Percentiles rank a stretch among this genome's conserved stretches.
Conservation (phyloP, 2,113 vertebrate genomes). For the Hystrix brachyura region DNA sequence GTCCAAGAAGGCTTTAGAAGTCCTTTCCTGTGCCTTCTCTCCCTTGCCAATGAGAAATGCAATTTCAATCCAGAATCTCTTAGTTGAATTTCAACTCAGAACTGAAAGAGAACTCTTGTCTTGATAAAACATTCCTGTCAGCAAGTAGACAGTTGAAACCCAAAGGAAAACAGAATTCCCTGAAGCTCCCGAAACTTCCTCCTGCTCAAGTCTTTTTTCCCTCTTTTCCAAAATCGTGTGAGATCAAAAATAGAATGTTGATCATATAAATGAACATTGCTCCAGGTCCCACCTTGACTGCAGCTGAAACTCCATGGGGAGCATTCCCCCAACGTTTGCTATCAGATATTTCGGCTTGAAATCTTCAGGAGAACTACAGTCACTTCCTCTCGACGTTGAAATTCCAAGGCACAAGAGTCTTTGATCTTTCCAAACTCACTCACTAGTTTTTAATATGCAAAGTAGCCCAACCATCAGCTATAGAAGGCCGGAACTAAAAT, state of each 20-base stretch:
- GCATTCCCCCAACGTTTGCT: neutral
- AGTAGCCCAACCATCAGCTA: slow-evolving; percentile 21
- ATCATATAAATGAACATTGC: slow-evolving; percentile 16
- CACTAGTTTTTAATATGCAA: slow-evolving; percentile 28
- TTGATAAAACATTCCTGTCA: slow-evolving; percentile 81
- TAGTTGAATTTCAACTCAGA: slow-evolving; percentile 67
- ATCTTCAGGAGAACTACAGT: slow-evolving; percentile 13
- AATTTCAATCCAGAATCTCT: slow-evolving; percentile 64
- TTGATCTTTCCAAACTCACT: slow-evolving; percentile 71
- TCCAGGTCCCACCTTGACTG: neutral
- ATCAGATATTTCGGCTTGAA: slow-evolving; percentile 18
- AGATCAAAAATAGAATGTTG: slow-evolving; percentile 65
- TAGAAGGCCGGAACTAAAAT: slow-evolving; percentile 44
- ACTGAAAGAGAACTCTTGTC: slow-evolving; percentile 72
- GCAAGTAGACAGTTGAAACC: slow-evolving; percentile 72
- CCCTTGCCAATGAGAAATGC: slow-evolving; percentile 74
- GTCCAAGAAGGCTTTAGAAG: slow-evolving; percentile 80
- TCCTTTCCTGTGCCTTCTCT: slow-evolving; percentile 68
- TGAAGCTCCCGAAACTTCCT: slow-evolving; percentile 74
- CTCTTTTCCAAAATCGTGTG: slow-evolving; percentile 15
- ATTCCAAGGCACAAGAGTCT: slow-evolving; percentile 28
- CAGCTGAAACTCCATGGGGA: slow-evolving; percentile 17
- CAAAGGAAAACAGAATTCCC: slow-evolving; percentile 66
- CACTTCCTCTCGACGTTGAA: neutral
- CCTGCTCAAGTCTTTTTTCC: neutral